Evolutionary conservation across 2,113 vertebrate species (phyloP).

Genomic region (Mystacornis crossleyi): DNA sequence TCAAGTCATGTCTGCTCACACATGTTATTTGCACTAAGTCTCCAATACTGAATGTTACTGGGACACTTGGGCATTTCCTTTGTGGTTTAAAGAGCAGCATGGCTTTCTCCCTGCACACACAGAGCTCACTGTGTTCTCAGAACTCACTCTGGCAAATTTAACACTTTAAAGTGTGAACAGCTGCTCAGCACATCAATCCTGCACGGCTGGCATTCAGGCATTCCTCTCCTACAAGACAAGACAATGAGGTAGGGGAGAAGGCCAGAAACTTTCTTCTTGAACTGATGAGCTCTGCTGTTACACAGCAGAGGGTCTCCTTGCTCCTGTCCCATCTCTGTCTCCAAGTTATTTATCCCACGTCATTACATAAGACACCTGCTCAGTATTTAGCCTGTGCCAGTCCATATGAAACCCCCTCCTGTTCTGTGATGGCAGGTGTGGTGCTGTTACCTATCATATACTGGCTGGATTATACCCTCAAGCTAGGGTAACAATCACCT

Average conservation of each 20-base stretch:
- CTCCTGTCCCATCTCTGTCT: neutral
- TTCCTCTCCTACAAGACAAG: neutral
- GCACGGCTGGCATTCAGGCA: rapidly evolving
- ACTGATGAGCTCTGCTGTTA: neutral
- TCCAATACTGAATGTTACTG: neutral
- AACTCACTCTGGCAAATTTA: neutral
- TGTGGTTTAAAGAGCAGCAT: neutral
- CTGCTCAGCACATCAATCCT: neutral
- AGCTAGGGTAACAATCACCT: neutral
- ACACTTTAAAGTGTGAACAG: neutral
- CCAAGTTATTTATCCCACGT: neutral
- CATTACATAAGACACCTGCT: neutral
- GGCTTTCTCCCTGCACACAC: neutral
- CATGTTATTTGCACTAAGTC: neutral
- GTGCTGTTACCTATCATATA: neutral
- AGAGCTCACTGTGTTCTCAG: neutral
- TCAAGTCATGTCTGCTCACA: neutral
- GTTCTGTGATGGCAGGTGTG: neutral
- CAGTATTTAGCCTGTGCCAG: neutral
- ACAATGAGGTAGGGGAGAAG: neutral
- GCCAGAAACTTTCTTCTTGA: neutral
- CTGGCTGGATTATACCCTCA: neutral
- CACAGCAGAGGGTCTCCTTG: neutral
- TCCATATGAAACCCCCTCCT: neutral
- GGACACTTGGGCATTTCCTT: neutral